Evolutionary conservation across 1,140 invertebrate genomes (phyloP).

Genomic region (Saxidomus purpurata): DNA sequence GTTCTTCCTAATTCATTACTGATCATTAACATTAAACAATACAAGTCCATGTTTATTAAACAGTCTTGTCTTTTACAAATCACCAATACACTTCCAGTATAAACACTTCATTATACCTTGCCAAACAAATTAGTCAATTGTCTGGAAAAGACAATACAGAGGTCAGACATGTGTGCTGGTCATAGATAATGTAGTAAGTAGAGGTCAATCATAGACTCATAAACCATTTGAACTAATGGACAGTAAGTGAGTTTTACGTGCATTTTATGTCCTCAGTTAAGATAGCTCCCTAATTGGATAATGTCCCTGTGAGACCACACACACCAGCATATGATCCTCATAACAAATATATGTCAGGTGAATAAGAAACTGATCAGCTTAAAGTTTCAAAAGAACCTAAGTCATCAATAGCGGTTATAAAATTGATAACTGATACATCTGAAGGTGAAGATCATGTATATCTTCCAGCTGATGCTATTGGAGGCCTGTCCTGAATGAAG

Average conservation of each 20-base stretch:
- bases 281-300: constrained; percentile 42
- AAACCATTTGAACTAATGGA: constrained; percentile 33
- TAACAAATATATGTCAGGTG: not conserved
- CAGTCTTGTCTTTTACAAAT: not conserved
- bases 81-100: not conserved
- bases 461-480: not conserved
- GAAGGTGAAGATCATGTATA: not conserved
- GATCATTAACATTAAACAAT: not conserved
- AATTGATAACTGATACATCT: not conserved
- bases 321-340: not conserved
- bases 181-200: constrained; percentile 20
- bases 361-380: not conserved
- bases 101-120: not conserved
- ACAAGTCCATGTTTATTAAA: constrained; percentile 4
- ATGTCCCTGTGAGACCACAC: constrained; percentile 2
- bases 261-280: constrained; percentile 33
- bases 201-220: constrained; percentile 12
- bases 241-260: constrained; percentile 15
- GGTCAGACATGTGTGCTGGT: not conserved
- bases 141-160: not conserved
- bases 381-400: not conserved
- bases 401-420: not conserved
- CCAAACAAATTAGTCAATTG: not conserved
- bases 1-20: constrained; percentile 1
- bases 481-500: no score